Evolutionary conservation across 2,113 vertebrate species (phyloP).

Genomic region (Pimephales promelas): DNA sequence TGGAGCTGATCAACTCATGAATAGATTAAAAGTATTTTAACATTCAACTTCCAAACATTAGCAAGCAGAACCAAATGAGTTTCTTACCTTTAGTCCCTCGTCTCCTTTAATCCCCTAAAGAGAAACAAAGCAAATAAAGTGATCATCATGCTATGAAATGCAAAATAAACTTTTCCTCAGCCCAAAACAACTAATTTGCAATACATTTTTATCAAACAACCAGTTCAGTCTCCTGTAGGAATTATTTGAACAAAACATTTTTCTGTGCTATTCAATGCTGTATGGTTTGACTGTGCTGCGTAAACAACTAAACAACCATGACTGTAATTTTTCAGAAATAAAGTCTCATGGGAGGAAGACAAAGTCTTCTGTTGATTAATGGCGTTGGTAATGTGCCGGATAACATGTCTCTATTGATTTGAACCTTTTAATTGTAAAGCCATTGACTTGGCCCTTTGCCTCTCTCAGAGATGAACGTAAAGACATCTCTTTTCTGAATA

Average conservation of each 20-base stretch:
- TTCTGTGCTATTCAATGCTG: neutral
- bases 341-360: neutral
- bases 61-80: conserved; percentile 1
- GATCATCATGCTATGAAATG: neutral
- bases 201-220: conserved; percentile 28
- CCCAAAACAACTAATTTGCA: neutral
- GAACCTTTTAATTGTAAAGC: conserved; percentile 2
- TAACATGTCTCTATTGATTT: conserved; percentile 26
- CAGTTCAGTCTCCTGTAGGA: neutral
- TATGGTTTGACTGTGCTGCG: conserved; percentile 1
- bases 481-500: conserved; percentile 1
- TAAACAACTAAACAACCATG: conserved; percentile 20
- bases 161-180: neutral
- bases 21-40: neutral
- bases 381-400: conserved; percentile 30
- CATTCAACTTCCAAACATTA: neutral
- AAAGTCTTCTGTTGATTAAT: conserved; percentile 6
- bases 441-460: conserved; percentile 9
- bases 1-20: neutral
- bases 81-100: conserved; percentile 69
- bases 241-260: neutral
- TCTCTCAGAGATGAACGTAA: neutral
- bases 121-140: conserved; percentile 25
- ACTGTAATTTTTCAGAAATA: conserved; percentile 13
- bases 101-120: conserved; percentile 68